Conservation (phyloP, 2,888 invertebrate genomes). For the Diadegma fenestrale region DNA sequence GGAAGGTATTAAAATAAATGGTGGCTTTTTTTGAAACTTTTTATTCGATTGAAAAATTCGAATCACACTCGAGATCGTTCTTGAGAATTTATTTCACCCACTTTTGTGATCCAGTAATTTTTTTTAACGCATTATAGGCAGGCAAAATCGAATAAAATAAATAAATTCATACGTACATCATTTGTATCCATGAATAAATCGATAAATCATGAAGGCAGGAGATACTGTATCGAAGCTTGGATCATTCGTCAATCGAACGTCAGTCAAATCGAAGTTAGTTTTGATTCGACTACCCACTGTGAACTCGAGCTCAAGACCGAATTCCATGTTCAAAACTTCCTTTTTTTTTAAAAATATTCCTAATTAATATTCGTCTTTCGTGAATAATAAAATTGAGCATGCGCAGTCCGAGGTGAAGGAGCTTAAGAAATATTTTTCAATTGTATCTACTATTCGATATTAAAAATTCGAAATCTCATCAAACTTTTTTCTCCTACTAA, state of each 20-base stretch:
- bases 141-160: constrained; percentile 2
- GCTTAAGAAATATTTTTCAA: background rate
- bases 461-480: background rate
- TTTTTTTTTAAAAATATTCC: constrained; percentile 4
- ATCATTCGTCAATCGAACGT: constrained; percentile 64
- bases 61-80: constrained; percentile 1
- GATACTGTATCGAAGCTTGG: constrained; percentile 22
- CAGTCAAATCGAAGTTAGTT: constrained; percentile 47
- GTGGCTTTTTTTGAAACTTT: background rate
- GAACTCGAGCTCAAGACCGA: constrained; percentile 42
- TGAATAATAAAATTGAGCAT: constrained; percentile 45
- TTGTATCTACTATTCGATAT: background rate
- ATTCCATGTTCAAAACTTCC: constrained; percentile 13
- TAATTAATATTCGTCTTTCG: constrained; percentile 55
- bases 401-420: constrained; percentile 19
- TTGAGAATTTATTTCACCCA: background rate
- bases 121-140: constrained; percentile 13
- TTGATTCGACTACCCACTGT: constrained; percentile 60
- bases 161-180: constrained; percentile 4
- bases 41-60: constrained; percentile 2
- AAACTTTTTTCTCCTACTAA: background rate
- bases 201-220: constrained; percentile 54
- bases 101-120: constrained; percentile 3
- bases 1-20: background rate
- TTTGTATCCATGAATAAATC: constrained; percentile 32